A percentile compares a stretch with the other conserved stretches of the same genome.
These are phyloP conservation scores for Cantharis rustica DNA, from an alignment of 2,888 invertebrate genomes.

Conservation along the genomic window DNA sequence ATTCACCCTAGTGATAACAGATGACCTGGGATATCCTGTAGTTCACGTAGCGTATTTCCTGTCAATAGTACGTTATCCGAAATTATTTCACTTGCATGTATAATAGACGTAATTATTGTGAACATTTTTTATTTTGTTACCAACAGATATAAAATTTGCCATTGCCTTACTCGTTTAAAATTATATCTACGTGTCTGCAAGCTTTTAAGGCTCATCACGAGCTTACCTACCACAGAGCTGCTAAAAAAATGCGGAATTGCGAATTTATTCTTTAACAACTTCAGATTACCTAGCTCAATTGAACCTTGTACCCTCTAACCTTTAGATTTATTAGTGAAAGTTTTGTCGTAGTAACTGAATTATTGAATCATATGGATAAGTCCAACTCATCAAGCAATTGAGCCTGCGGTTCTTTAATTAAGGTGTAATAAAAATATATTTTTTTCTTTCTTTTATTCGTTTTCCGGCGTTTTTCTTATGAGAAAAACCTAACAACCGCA, in stretches of 20 bases:
- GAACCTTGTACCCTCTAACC: not conserved
- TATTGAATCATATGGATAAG: no score
- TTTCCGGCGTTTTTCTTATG: no score
- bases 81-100: constrained; percentile 15
- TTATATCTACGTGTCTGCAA: not conserved
- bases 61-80: constrained; percentile 19
- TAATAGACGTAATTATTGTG: not conserved
- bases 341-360: not conserved
- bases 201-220: not conserved
- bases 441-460: no score
- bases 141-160: not conserved
- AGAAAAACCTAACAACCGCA: no score
- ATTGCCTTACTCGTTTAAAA: no score
- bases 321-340: not conserved
- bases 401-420: no score
- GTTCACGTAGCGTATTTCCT: constrained; percentile 31
- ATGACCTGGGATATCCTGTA: constrained; percentile 27
- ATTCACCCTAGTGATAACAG: constrained; percentile 9
- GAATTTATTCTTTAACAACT: not conserved
- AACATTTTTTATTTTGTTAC: not conserved
- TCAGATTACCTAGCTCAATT: not conserved
- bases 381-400: no score
- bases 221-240: not conserved
- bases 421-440: no score
- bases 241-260: not conserved